Percentiles rank a stretch among this genome's conserved stretches.
These are phyloP conservation scores for Tipula lateralis DNA, from an alignment of 2,888 invertebrate species.

Conservation along the genomic window DNA sequence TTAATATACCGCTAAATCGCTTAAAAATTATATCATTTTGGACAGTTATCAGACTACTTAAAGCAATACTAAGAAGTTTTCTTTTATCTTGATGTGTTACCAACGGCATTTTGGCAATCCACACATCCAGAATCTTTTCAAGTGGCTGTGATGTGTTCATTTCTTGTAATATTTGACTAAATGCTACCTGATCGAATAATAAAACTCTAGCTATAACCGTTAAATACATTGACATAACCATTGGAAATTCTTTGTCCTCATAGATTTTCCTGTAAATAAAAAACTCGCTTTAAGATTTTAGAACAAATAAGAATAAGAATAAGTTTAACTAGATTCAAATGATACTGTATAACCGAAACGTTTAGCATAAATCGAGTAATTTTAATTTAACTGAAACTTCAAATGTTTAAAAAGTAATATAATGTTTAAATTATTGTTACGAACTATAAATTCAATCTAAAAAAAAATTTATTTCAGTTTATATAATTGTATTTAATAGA, in stretches of 20 bases:
- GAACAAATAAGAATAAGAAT: too few relatives aligned
- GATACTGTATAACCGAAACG: too few relatives aligned
- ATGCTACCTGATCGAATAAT: slow-evolving; percentile 61
- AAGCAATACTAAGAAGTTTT: slow-evolving; percentile 73
- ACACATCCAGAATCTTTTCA: slow-evolving; percentile 66
- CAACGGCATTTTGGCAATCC: slow-evolving; percentile 73
- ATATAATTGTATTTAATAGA: too few relatives aligned
- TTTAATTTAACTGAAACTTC: too few relatives aligned
- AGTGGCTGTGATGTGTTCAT: slow-evolving; percentile 61
- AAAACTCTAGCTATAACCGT: slow-evolving; percentile 74
- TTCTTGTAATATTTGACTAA: slow-evolving; percentile 52
- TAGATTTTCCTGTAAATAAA: slow-evolving; percentile 57
- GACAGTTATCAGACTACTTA: slow-evolving; percentile 63
- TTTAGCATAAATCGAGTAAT: too few relatives aligned
- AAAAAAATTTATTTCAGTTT: too few relatives aligned
- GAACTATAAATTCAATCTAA: too few relatives aligned
- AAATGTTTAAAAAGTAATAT: too few relatives aligned
- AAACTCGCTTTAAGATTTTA: not conserved
- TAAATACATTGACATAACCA: slow-evolving; percentile 72
- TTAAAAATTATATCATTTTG: slow-evolving; percentile 65
- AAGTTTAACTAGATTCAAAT: too few relatives aligned
- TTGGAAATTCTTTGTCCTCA: slow-evolving; percentile 63
- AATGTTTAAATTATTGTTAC: too few relatives aligned
- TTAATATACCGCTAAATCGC: slow-evolving; percentile 66
- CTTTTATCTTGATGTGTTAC: slow-evolving; percentile 74